Evolutionary conservation across 2,888 invertebrate genomes (phyloP), one percentile per base, ranked within the genome.

Genomic region (Bombylius major): DNA sequence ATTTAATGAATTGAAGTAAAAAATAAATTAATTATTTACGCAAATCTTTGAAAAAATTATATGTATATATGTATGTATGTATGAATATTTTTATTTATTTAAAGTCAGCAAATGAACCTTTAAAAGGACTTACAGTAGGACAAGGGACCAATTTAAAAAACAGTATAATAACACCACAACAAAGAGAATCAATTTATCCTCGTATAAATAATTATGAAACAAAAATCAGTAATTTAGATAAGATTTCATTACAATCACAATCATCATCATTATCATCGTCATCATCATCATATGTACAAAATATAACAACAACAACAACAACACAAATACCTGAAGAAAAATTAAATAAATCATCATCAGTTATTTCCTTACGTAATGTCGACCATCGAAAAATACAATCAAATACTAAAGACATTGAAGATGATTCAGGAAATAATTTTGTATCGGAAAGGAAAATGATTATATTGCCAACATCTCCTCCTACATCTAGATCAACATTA

Each of bases 301-400:
- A 54, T 14, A 44, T 51, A 47, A 11, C 57, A 46, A 52, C 49
- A 44, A 49, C 54, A 14, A 48, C 54, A 50, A 55, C 59, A 56
- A 56, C 59, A 50, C 58, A 55, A 53, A 50, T 54, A 73, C 74
- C 65, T 65, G 76, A 60, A 64, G 75, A 50, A 75, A 78, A 64
- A 63, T 70, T 59, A 52, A 71, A 69, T 62, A 72, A 70, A 63
- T 66, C 67, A 7, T 66, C 67, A 7, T 60, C 65, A 3, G 56
- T 64, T 34, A 58, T 59, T 12, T 61, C 61, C 61, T 69, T 67
- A 57, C 69, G 72, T 50, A 68, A 70, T 58, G 69, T 73, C 32
- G 74, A 75, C 61, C 64, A 65, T 32, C 69, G 72, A 11, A 75
- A 75, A 65, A 75, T 75, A 55, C 74, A 75, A 64, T 75, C 75